Evolutionary conservation across 1,140 invertebrate species (phyloP), one percentile per base, ranked within the genome.

Genomic region (Temnothorax longispinosus): DNA sequence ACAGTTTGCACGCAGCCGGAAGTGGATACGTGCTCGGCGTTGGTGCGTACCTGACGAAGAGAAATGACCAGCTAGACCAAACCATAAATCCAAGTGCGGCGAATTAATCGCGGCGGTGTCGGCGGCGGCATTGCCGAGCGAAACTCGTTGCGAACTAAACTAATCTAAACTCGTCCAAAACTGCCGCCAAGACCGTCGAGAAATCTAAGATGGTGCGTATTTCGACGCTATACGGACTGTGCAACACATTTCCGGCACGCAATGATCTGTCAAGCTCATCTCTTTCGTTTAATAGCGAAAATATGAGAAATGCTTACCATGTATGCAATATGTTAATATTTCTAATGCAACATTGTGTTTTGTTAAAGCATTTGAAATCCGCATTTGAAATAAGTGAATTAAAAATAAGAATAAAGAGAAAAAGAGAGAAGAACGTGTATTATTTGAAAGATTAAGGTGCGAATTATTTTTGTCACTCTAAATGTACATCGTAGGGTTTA

Each of bases 91-190:
- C 89, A 91, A 90, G 87, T 86, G 89, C 91, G 86, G 87, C 87
- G 93, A 92, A 94, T 94, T 94, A 94, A 94, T 94, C 93, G 93
- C 86, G 91, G 87, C 76, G 62, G 64, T 84, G 90, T 80, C 84
- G 87, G 87, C 74, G 72, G 71, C 60, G 58, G 72, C 69, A 78
- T 78, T 64, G 85, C 60, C 67, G 88, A 88, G 88, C 82, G 91
- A 94, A 94, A 94, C 94, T 94, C 92, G 93, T 94, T 94, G 92
- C 91, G 84, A 94, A 93, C 92, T 93, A 93, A 94, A 94, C 94
- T 94, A 94, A 94, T 94, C 93, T 94, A 94, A 94, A 94, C 94
- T 94, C 94, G 93, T 92, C 92, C 89, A 91, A 89, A 87, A 90
- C 87, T 87, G 87, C 75, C 87, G 82, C 91, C 89, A 91, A 88